Conservation (phyloP, 2,113 vertebrate genomes). For the Rissa tridactyla region DNA sequence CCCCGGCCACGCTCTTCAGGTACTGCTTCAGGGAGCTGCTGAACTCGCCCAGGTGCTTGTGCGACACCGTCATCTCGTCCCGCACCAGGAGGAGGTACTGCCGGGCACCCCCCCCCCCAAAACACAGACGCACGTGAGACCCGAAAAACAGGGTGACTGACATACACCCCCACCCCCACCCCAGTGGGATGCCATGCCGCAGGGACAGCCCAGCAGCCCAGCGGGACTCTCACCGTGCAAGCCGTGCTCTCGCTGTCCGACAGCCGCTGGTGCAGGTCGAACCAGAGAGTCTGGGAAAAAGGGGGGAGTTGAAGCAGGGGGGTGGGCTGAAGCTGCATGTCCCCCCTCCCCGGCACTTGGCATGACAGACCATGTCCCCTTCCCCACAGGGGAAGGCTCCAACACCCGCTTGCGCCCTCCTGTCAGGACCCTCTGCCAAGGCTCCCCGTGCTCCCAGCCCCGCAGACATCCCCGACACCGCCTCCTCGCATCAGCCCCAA, state of each 20-base stretch:
- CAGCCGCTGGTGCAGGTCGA: slow-evolving; percentile 96
- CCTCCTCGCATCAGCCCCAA: background rate
- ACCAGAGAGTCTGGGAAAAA: slow-evolving; percentile 87
- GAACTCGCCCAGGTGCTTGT: slow-evolving; percentile 90
- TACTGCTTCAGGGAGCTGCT: slow-evolving; percentile 92
- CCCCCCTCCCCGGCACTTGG: background rate
- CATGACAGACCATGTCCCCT: background rate
- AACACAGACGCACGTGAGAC: background rate
- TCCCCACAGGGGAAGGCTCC: background rate
- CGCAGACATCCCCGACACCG: accelerated
- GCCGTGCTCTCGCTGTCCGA: slow-evolving; percentile 86
- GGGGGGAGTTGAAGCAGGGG: background rate
- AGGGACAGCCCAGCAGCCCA: background rate
- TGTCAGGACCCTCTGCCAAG: background rate
- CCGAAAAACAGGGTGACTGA: accelerated
- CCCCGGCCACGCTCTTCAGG: slow-evolving; percentile 86
- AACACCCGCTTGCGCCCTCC: accelerated
- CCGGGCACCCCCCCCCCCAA: background rate
- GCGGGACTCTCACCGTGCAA: slow-evolving; percentile 78
- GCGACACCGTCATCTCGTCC: slow-evolving; percentile 91
- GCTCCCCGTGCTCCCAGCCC: background rate
- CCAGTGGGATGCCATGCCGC: accelerated
- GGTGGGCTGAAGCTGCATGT: background rate
- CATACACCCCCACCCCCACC: too few species aligned
- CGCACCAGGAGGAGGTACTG: slow-evolving; percentile 92